phyloP scores from a whole-genome alignment of 2,888 invertebrate species.

The Nymphalis c-album region DNA sequence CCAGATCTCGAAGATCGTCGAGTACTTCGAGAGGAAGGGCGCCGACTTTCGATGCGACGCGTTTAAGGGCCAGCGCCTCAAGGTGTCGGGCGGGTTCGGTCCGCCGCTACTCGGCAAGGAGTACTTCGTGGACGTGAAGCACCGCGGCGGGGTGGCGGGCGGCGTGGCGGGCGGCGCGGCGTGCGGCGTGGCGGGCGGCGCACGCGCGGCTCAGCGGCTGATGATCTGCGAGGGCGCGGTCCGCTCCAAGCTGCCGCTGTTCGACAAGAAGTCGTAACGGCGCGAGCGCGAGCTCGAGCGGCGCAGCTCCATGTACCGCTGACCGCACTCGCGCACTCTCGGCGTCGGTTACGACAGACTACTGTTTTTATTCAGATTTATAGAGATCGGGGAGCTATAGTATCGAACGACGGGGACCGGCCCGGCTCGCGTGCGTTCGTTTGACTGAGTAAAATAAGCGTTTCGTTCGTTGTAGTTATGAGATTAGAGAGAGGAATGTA shows the following conservation, averaged over 20 bases:
- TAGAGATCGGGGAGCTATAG: background rate
- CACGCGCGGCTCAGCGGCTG: constrained; percentile 84
- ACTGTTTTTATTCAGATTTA: constrained; percentile 15
- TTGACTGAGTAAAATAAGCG: constrained; percentile 53
- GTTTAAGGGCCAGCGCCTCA: constrained; percentile 44
- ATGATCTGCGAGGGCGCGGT: constrained; percentile 94
- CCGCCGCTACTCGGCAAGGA: constrained; percentile 39
- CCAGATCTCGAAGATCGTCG: constrained; percentile 91
- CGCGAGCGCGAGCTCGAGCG: constrained; percentile 33
- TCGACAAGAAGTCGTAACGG: constrained; percentile 84
- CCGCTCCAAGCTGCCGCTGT: constrained; percentile 90
- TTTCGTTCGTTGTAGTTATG: constrained; percentile 45
- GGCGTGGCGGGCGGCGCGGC: constrained; percentile 81
- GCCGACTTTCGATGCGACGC: constrained; percentile 77
- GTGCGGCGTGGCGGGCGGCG: constrained; percentile 48
- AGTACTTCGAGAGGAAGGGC: constrained; percentile 92
- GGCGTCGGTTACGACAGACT: constrained; percentile 10
- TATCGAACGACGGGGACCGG: no score
- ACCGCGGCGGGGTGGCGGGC: constrained; percentile 46
- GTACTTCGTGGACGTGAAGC: constrained; percentile 54
- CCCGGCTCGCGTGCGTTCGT: constrained; percentile 28
- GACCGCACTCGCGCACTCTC: constrained; percentile 9
- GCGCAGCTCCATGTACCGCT: constrained; percentile 28
- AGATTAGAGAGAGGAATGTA: constrained; percentile 48
- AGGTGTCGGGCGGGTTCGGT: constrained; percentile 39